Conservation (phyloP, 1,140 invertebrate genomes). For the Heliconius hewitsoni region DNA sequence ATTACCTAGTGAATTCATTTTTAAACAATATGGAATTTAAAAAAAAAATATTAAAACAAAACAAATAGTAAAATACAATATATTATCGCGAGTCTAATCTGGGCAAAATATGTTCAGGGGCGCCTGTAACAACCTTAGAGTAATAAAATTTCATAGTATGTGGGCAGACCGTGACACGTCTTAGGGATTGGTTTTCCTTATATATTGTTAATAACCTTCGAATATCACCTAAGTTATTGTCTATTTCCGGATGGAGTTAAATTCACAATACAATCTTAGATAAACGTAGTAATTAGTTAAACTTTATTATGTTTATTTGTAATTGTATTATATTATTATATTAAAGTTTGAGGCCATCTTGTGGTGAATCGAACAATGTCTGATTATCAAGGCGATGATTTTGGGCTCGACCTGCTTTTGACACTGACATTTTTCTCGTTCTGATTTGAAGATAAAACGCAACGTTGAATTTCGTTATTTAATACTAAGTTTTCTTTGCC, state of each 20-base stretch:
- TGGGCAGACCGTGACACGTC: conserved; percentile 57
- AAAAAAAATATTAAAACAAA: not conserved
- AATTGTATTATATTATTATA: no score
- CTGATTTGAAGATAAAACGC: no score
- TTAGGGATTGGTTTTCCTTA: conserved; percentile 63
- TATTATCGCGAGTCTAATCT: conserved; percentile 16
- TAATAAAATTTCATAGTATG: conserved; percentile 47
- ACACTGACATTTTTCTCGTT: no score
- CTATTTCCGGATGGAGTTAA: not conserved
- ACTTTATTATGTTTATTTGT: not conserved
- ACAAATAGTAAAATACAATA: not conserved
- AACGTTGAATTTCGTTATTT: no score
- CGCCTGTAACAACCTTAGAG: conserved; percentile 35
- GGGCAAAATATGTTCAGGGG: conserved; percentile 22
- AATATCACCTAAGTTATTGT: conserved; percentile 24
- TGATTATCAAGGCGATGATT: no score
- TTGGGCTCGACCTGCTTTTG: no score
- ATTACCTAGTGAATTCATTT: no score
- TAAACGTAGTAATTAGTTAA: not conserved
- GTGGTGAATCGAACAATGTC: no score
- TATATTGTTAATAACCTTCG: conserved; percentile 52
- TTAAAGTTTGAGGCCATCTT: no score
- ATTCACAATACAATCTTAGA: not conserved
- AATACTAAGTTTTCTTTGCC: no score
- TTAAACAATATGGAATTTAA: no score